Evolutionary conservation across 2,113 vertebrate genomes (phyloP).

Genomic region (Crotalus horridus): DNA sequence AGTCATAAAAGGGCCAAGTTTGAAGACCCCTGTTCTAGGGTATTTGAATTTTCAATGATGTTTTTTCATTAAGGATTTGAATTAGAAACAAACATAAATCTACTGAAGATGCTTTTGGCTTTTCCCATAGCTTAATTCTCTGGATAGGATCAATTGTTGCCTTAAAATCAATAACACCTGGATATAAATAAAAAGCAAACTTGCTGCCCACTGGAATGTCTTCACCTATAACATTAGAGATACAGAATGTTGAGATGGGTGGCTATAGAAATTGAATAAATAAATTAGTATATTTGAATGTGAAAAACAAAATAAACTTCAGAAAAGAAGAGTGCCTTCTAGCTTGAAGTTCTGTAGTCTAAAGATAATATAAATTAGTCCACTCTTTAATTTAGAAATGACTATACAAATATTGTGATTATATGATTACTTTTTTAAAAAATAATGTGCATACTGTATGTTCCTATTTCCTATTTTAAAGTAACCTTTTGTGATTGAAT

Average conservation of each 20-base stretch:
- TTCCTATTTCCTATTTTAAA: slow-evolving; percentile 19
- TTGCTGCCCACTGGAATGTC: neutral
- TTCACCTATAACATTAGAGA: neutral
- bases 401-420: neutral
- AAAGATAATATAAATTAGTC: neutral
- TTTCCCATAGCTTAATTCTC: too few species aligned
- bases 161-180: too few species aligned
- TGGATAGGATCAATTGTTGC: too few species aligned
- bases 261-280: too few species aligned
- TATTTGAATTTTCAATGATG: too few species aligned
- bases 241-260: too few species aligned
- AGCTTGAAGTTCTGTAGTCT: neutral
- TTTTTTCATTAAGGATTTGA: too few species aligned
- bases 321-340: neutral
- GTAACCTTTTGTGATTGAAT: slow-evolving; percentile 21
- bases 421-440: neutral
- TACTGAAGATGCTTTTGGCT: too few species aligned
- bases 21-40: too few species aligned
- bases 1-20: too few species aligned
- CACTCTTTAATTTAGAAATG: neutral
- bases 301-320: neutral
- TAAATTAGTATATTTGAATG: neutral
- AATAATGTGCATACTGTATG: neutral
- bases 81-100: too few species aligned
- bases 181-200: neutral